Conservation (phyloP, 2,113 vertebrate species). For the Zosterops pallidus region DNA sequence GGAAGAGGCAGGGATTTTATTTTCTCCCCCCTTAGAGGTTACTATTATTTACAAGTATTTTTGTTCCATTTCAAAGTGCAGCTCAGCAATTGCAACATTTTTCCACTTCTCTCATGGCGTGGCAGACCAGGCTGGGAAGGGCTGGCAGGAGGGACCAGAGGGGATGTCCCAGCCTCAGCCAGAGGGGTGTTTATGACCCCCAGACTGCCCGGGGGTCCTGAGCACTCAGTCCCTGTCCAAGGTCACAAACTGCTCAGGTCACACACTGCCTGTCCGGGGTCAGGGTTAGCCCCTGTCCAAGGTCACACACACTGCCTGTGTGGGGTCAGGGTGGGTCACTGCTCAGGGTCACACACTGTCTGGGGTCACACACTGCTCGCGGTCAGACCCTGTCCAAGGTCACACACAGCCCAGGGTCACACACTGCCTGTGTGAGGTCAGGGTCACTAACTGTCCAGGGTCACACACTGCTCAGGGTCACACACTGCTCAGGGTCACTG, state of each 20-base stretch:
- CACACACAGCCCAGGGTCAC: too few species aligned
- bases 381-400: too few species aligned
- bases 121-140: neutral
- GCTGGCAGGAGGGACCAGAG: neutral
- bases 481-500: too few species aligned
- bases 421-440: too few species aligned
- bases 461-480: too few species aligned
- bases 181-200: neutral
- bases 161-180: neutral
- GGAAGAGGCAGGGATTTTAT: neutral
- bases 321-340: neutral
- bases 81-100: constrained; percentile 7
- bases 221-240: neutral
- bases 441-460: too few species aligned
- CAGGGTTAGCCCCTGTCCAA: too few species aligned
- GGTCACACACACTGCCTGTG: neutral
- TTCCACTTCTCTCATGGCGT: neutral
- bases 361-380: too few species aligned
- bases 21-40: neutral
- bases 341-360: too few species aligned
- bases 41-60: constrained; percentile 23
- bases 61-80: constrained; percentile 7
- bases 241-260: too few species aligned
- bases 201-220: neutral
- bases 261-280: too few species aligned